Conservation (phyloP, 2,888 invertebrate genomes). For the Eristalinus sepulchralis region DNA sequence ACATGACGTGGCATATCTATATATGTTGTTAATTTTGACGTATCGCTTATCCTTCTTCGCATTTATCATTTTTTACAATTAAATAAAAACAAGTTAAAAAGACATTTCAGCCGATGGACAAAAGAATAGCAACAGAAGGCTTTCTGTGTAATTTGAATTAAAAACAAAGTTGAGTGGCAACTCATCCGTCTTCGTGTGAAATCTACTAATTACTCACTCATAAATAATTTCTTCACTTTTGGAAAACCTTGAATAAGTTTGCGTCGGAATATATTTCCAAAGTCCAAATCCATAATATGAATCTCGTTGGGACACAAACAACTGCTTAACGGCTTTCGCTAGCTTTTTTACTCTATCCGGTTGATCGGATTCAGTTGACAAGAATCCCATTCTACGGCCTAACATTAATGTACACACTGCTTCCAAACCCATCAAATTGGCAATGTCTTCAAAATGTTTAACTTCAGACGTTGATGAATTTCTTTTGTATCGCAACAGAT, state of each 20-base stretch:
- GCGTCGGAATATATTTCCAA: constrained; percentile 90
- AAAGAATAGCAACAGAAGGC: too few relatives aligned
- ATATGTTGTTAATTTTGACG: background rate
- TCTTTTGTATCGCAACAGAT: constrained; percentile 84
- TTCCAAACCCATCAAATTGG: constrained; percentile 90
- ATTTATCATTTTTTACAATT: too few relatives aligned
- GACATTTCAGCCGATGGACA: too few relatives aligned
- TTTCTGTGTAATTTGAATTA: too few relatives aligned
- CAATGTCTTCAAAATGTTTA: constrained; percentile 86
- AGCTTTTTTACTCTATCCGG: constrained; percentile 84
- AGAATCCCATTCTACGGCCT: constrained; percentile 89
- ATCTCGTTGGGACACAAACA: constrained; percentile 90
- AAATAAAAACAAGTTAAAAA: too few relatives aligned
- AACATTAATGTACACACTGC: constrained; percentile 90
- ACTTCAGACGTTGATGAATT: constrained; percentile 83
- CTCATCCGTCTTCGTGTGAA: too few relatives aligned
- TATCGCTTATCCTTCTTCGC: too few relatives aligned
- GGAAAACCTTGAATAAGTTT: constrained; percentile 86
- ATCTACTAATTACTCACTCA: constrained; percentile 82
- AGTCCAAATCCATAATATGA: constrained; percentile 89
- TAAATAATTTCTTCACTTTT: constrained; percentile 91
- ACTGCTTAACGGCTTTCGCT: constrained; percentile 88
- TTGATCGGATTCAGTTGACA: constrained; percentile 81
- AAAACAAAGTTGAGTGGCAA: too few relatives aligned
- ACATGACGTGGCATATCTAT: too few relatives aligned